These are phyloP conservation scores for Thecocarcelia acutangulata DNA, from an alignment of 2,888 invertebrate genomes.

Conservation along the genomic window DNA sequence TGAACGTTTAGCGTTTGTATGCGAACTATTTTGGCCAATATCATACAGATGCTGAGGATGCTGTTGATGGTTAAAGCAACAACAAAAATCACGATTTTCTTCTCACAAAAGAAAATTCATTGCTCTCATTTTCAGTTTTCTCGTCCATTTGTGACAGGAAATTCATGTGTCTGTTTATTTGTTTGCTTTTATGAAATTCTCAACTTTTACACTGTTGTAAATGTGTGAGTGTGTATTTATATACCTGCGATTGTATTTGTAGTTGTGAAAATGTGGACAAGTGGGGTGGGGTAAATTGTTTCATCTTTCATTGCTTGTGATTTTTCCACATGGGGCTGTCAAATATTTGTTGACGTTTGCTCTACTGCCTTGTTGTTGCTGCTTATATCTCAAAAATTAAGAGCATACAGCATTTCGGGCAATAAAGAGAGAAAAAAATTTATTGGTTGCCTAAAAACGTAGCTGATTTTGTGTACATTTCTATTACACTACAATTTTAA, in stretches of 20 bases:
- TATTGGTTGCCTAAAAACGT: slow-evolving; percentile 41
- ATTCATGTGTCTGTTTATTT: slow-evolving; percentile 24
- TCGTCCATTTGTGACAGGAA: slow-evolving; percentile 27
- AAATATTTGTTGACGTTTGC: slow-evolving; percentile 64
- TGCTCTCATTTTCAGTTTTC: slow-evolving; percentile 49
- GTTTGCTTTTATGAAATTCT: slow-evolving; percentile 25
- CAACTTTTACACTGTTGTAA: neutral
- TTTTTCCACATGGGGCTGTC: slow-evolving; percentile 67
- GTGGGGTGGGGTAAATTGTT: slow-evolving; percentile 48
- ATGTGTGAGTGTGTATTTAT: neutral
- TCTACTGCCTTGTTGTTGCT: slow-evolving; percentile 42
- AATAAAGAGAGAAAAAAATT: too few species aligned
- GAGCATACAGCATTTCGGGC: too few species aligned
- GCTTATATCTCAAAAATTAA: slow-evolving; percentile 22
- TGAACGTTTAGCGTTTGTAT: slow-evolving; percentile 70
- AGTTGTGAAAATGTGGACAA: neutral
- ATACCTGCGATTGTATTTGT: neutral
- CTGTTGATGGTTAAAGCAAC: slow-evolving; percentile 59
- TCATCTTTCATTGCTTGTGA: slow-evolving; percentile 44
- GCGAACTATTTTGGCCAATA: slow-evolving; percentile 70
- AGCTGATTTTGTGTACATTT: slow-evolving; percentile 15
- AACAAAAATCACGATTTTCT: slow-evolving; percentile 16
- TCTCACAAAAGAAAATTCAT: slow-evolving; percentile 57
- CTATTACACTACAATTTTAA: neutral
- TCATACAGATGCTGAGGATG: slow-evolving; percentile 66